Conservation (phyloP, 1,140 invertebrate species). For the Cherax destructor region DNA sequence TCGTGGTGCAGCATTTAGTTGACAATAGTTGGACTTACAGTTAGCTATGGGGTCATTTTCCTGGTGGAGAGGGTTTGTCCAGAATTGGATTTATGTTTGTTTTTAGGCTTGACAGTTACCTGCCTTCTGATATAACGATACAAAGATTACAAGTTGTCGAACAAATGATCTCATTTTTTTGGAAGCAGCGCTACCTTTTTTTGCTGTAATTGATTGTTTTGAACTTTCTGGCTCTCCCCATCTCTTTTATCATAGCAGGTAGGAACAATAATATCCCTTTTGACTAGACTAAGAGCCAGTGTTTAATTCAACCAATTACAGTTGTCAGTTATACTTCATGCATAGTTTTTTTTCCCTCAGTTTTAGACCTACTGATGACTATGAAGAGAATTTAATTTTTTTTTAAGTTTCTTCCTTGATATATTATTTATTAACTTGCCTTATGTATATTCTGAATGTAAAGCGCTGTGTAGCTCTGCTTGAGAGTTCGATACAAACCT, state of each 20-base stretch:
- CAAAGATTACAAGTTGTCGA: conserved; percentile 46
- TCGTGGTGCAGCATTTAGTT: too few species aligned
- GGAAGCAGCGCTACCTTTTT: conserved; percentile 12
- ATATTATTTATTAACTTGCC: background rate
- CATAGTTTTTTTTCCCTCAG: background rate
- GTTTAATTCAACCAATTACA: background rate
- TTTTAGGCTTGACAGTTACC: conserved; percentile 33
- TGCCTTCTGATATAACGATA: conserved; percentile 27
- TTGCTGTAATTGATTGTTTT: background rate
- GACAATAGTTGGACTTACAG: too few species aligned
- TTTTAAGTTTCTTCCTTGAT: background rate
- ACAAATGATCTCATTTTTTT: conserved; percentile 46
- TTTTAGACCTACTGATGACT: background rate
- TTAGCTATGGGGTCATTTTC: background rate
- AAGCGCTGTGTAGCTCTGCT: background rate
- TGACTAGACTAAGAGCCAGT: background rate
- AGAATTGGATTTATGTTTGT: conserved; percentile 20
- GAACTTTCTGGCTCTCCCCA: background rate
- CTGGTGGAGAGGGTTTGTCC: background rate
- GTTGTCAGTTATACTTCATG: background rate
- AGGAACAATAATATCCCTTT: background rate
- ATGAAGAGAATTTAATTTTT: background rate
- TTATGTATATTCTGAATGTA: background rate
- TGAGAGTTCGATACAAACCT: background rate
- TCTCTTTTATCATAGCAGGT: background rate